phyloP scores from a whole-genome alignment of 2,888 invertebrate genomes.

The Spatulosminthurus flaviceps region DNA sequence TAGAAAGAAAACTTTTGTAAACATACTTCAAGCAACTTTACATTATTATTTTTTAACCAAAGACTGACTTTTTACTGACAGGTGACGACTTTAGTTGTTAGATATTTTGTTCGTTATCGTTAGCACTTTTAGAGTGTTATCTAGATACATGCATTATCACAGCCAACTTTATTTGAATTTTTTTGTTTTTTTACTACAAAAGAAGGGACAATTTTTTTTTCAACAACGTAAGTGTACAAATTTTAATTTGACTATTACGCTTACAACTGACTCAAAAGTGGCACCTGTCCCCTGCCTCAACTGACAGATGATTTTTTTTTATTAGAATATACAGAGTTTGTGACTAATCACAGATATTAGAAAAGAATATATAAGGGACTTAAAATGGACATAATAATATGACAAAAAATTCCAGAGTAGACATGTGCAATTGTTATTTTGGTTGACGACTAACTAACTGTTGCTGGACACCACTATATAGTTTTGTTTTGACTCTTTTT shows the following conservation, averaged over 20 bases:
- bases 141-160: conserved; percentile 25
- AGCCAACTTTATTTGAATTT: too few species aligned
- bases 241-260: conserved; percentile 38
- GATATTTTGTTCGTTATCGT: conserved; percentile 35
- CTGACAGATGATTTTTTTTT: too few species aligned
- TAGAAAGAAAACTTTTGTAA: conserved; percentile 34
- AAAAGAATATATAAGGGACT: too few species aligned
- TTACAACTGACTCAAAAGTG: conserved; percentile 44
- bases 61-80: conserved; percentile 63
- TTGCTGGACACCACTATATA: not conserved
- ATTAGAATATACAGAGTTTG: not conserved
- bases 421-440: conserved; percentile 9
- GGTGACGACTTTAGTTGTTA: conserved; percentile 56
- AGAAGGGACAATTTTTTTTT: conserved; percentile 28
- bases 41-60: conserved; percentile 60
- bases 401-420: not conserved
- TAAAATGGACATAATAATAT: not conserved
- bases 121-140: conserved; percentile 20
- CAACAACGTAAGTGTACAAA: conserved; percentile 48
- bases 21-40: conserved; percentile 63
- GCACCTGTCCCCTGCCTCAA: conserved; percentile 9
- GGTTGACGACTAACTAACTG: conserved; percentile 18
- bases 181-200: conserved; percentile 31
- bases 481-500: too few species aligned
- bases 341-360: not conserved